Percentiles rank a stretch among this genome's conserved stretches.
Conservation (phyloP, 2,113 vertebrate species). For the Cisticola juncidis region DNA sequence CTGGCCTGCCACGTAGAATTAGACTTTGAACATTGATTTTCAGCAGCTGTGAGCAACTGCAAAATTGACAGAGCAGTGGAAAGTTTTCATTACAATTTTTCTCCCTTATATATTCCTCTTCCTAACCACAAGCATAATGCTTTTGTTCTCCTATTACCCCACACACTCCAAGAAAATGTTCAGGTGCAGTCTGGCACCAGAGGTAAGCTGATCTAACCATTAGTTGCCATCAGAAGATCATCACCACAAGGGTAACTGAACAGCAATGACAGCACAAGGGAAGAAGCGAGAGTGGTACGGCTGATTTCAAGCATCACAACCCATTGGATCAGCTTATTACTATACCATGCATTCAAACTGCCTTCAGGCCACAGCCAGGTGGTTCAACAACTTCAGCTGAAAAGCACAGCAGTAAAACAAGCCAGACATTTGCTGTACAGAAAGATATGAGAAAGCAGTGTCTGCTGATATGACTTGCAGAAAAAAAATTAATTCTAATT, state of each 20-base stretch:
- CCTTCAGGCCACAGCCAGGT: constrained; percentile 11
- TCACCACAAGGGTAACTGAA: background rate
- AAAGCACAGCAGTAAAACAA: constrained; percentile 16
- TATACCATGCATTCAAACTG: background rate
- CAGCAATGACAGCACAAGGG: background rate
- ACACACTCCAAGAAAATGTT: background rate
- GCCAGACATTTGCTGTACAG: background rate
- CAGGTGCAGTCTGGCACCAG: background rate
- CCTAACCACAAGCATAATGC: background rate
- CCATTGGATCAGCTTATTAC: constrained; percentile 15
- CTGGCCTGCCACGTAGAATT: background rate
- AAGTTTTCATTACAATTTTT: background rate
- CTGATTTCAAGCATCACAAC: constrained; percentile 6
- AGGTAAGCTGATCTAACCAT: background rate
- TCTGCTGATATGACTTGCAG: background rate
- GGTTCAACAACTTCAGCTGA: background rate
- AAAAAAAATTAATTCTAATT: background rate
- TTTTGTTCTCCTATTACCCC: background rate
- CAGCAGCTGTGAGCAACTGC: background rate
- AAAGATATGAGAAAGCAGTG: background rate
- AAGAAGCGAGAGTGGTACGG: background rate
- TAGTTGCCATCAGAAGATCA: background rate
- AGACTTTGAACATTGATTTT: constrained; percentile 21
- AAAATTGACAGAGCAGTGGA: background rate
- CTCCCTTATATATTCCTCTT: background rate